A percentile compares a stretch with the other conserved stretches of the same genome.
These are phyloP conservation scores for Motacilla tschutschensis DNA, from an alignment of 2,113 vertebrate species.

Conservation along the genomic window DNA sequence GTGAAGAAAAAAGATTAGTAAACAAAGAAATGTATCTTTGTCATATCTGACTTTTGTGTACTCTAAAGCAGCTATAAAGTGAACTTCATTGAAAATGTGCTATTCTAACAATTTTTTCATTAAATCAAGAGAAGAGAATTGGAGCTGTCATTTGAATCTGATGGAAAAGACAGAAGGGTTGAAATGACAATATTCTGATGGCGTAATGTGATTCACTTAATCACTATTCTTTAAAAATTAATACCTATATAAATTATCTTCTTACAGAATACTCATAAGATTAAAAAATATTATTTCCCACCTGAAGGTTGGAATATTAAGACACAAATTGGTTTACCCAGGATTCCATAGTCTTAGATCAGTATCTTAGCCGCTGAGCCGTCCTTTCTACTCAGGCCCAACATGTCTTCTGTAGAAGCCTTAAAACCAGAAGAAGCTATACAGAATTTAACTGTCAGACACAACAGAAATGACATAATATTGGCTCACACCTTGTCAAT, in stretches of 20 bases:
- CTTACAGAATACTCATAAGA: not conserved
- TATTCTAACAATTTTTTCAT: not conserved
- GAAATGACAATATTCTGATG: not conserved
- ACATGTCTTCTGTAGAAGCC: accelerated
- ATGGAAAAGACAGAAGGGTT: not conserved
- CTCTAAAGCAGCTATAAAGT: not conserved
- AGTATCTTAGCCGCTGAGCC: not conserved
- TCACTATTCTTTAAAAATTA: not conserved
- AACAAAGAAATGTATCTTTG: not conserved
- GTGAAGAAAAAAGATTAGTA: not conserved
- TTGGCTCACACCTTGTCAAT: accelerated
- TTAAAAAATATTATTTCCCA: not conserved
- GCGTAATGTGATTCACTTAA: not conserved
- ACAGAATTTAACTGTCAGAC: not conserved
- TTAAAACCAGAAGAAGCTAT: not conserved
- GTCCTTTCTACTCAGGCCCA: not conserved
- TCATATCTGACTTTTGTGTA: not conserved
- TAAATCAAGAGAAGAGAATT: not conserved
- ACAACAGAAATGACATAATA: not conserved
- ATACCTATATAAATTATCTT: not conserved
- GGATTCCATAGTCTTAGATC: not conserved
- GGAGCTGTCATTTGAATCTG: not conserved
- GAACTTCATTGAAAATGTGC: not conserved
- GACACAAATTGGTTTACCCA: not conserved
- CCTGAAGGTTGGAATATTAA: not conserved